Evolutionary conservation across 2,113 vertebrate species (phyloP).

Genomic region (Pomatostomus ruficeps): DNA sequence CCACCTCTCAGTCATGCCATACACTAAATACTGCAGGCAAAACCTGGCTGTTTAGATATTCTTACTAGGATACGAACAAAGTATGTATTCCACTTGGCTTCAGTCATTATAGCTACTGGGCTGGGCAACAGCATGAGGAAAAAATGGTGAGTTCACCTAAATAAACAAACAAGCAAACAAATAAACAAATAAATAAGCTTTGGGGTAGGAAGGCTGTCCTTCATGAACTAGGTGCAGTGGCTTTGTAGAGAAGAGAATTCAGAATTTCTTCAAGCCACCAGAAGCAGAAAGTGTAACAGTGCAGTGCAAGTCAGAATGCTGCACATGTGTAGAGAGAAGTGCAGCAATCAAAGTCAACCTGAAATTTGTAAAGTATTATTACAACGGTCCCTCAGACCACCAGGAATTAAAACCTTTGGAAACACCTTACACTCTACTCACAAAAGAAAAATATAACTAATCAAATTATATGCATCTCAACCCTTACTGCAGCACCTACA

Average conservation of each 20-base stretch:
- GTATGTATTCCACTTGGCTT: background rate
- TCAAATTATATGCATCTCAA: background rate
- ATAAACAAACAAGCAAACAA: background rate
- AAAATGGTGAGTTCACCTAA: background rate
- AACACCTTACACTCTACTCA: background rate
- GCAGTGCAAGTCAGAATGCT: background rate
- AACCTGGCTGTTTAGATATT: background rate
- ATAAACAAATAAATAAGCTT: background rate
- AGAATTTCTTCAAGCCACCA: background rate
- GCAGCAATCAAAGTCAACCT: background rate
- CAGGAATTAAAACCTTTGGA: background rate
- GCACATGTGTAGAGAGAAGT: background rate
- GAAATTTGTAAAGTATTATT: background rate
- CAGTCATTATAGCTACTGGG: background rate
- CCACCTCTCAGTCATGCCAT: background rate
- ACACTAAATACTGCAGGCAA: background rate
- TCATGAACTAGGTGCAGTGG: background rate
- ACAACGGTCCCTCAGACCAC: background rate
- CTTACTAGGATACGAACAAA: background rate
- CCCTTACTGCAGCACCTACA: background rate
- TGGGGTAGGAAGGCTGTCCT: background rate
- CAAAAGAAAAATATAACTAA: background rate
- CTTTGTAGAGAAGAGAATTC: background rate
- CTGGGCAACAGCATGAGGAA: background rate
- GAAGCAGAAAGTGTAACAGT: background rate